phyloP scores from a whole-genome alignment of 2,888 invertebrate genomes.

The Asteroscopus sphinx region DNA sequence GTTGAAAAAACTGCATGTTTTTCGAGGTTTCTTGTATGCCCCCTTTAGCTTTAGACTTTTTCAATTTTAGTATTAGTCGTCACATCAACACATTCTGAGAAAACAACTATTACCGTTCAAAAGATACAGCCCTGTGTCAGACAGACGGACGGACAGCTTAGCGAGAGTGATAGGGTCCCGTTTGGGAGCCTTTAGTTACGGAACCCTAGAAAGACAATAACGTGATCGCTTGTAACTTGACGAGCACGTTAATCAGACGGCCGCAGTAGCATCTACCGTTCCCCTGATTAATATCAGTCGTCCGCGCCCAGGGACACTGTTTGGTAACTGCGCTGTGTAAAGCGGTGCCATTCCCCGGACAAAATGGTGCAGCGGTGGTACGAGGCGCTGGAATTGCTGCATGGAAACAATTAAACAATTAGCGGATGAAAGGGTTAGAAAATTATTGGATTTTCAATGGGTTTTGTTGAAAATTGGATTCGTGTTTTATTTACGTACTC shows the following conservation, averaged over 20 bases:
- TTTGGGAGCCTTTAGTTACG: too few species aligned
- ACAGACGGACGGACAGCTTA: too few species aligned
- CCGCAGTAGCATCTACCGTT: constrained; percentile 41
- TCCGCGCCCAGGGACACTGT: constrained; percentile 42
- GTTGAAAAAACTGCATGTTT: too few species aligned
- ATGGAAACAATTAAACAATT: constrained; percentile 12
- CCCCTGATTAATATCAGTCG: constrained; percentile 62
- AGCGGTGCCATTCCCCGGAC: constrained; percentile 9
- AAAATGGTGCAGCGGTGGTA: constrained; percentile 22
- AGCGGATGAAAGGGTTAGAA: constrained; percentile 2
- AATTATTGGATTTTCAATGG: constrained; percentile 4
- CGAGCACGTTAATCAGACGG: constrained; percentile 52
- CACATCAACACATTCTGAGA: too few species aligned
- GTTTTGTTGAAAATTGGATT: background rate
- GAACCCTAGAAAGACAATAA: background rate
- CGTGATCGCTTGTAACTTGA: constrained; percentile 20
- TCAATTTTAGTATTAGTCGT: too few species aligned
- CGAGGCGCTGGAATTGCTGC: constrained; percentile 25
- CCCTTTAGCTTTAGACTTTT: too few species aligned
- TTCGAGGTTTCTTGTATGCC: too few species aligned
- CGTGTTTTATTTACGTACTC: background rate
- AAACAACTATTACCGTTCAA: too few species aligned
- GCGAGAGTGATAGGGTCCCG: too few species aligned
- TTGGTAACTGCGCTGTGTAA: constrained; percentile 49
- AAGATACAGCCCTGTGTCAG: too few species aligned